Evolutionary conservation across 2,888 invertebrate genomes (phyloP).

Genomic region (Erynnis tages): DNA sequence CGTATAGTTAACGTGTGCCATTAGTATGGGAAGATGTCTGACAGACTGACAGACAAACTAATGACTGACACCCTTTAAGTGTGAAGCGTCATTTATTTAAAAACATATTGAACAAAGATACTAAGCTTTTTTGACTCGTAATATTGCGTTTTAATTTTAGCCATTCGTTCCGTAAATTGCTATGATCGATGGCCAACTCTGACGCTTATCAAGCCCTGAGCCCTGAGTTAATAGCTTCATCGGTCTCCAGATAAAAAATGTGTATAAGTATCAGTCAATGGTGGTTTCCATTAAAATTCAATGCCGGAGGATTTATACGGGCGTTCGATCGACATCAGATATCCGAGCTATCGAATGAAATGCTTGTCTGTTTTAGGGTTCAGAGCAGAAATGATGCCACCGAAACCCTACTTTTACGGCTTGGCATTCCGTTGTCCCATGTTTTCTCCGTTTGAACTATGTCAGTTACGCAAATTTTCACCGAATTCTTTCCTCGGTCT

Average conservation of each 20-base stretch:
- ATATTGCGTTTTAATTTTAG: constrained; percentile 8
- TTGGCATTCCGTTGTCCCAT: too few species aligned
- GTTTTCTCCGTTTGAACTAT: too few species aligned
- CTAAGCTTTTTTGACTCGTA: background rate
- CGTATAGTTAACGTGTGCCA: too few species aligned
- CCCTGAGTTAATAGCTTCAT: constrained; percentile 26
- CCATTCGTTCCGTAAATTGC: constrained; percentile 4
- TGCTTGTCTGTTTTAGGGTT: constrained; percentile 25
- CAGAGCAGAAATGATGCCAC: too few species aligned
- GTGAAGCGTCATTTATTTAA: too few species aligned
- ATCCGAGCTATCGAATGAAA: constrained; percentile 22
- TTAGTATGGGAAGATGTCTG: too few species aligned
- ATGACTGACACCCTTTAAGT: too few species aligned
- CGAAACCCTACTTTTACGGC: too few species aligned
- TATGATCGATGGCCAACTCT: constrained; percentile 12
- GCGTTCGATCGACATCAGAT: constrained; percentile 27
- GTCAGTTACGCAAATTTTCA: too few species aligned
- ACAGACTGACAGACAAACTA: too few species aligned
- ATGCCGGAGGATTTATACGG: constrained; percentile 25
- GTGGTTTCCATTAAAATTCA: constrained; percentile 27
- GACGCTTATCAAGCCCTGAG: background rate
- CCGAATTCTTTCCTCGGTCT: too few species aligned
- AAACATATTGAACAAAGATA: too few species aligned
- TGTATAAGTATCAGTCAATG: constrained; percentile 26
- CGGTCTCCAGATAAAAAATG: constrained; percentile 14